Base-by-base conservation (phyloP, 2,888 invertebrate genomes). In the Drosophila ezoana region DNA sequence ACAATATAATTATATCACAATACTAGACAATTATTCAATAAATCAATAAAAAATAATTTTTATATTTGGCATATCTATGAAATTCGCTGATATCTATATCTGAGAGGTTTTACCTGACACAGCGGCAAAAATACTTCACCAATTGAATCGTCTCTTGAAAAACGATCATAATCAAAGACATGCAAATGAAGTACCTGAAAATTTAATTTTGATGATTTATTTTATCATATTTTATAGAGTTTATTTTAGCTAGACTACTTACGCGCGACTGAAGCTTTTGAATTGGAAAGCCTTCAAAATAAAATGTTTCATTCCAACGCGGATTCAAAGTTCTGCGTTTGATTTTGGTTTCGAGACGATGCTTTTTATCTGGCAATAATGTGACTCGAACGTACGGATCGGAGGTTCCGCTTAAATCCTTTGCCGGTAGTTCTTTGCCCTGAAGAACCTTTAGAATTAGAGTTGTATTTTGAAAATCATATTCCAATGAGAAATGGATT, bases 401-500 rank as follows among this genome's bases (percentile, higher is more conserved):
- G 33, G 97, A 97, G 14, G 98, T 98, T 3, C 98, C 98, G 72
- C 97, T 97, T 80, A 98, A 93, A 92, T 98, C 98, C 93, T 97
- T 98, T 2, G 98, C 97, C 67, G 98, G 98, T n/a, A 98, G 93
- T 88, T 98, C 98, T 93, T 97, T 98, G 90, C 97, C 98, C 96
- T 97, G 97, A 88, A 98, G 95, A 90, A 98, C 97, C 93, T 96
- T 96, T 87, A 98, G 93, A 90, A 97, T 97, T 89, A 98, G 95
- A 72, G 97, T 98, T 71, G 97, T 97, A 89, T 97, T 97, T 93
- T 97, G 97, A 93, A 97, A 98, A 93, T 98, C 97, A 92, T 98
- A 98, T 92, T 98, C 97, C 92, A 98, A 93, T 58, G 97, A 97
- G 93, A 98, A 98, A 92, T 98, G 97, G 87, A 98, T 98, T 93